phyloP scores from a whole-genome alignment of 2,797 vertebrate species.

The Enteromius viviparus region DNA sequence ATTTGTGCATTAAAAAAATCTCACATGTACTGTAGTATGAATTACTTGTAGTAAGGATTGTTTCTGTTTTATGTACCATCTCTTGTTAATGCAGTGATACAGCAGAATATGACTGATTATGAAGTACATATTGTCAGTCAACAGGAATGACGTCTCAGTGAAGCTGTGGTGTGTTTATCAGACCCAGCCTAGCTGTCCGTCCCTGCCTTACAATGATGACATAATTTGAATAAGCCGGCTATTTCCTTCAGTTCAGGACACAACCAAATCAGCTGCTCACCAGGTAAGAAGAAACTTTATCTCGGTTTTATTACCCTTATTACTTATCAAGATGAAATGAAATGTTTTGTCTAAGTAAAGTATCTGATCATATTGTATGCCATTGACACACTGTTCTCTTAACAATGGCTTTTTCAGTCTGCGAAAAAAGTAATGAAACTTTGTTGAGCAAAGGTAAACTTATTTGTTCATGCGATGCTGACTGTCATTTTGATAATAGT shows the following conservation, averaged over 20 bases:
- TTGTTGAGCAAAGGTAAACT: too few relatives aligned
- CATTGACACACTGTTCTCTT: not conserved
- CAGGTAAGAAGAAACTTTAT: not conserved
- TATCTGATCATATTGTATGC: not conserved
- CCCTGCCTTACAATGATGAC: not conserved
- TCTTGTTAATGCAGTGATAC: not conserved
- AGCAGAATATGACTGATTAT: not conserved
- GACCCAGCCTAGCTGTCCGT: not conserved
- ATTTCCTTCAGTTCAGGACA: not conserved
- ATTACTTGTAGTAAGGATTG: too few relatives aligned
- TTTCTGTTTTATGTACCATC: not conserved
- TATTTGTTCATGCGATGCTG: too few relatives aligned
- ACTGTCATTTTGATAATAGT: too few relatives aligned
- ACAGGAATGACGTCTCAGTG: not conserved
- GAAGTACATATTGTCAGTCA: not conserved
- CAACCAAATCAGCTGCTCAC: not conserved
- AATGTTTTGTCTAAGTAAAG: not conserved
- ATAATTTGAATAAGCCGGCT: not conserved
- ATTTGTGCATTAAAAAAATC: not conserved
- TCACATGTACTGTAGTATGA: too few relatives aligned
- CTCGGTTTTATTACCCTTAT: not conserved
- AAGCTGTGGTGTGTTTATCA: not conserved
- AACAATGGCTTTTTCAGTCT: too few relatives aligned
- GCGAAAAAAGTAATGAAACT: too few relatives aligned
- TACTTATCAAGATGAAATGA: not conserved